Conservation (phyloP, 2,113 vertebrate genomes). For the Peromyscus leucopus region DNA sequence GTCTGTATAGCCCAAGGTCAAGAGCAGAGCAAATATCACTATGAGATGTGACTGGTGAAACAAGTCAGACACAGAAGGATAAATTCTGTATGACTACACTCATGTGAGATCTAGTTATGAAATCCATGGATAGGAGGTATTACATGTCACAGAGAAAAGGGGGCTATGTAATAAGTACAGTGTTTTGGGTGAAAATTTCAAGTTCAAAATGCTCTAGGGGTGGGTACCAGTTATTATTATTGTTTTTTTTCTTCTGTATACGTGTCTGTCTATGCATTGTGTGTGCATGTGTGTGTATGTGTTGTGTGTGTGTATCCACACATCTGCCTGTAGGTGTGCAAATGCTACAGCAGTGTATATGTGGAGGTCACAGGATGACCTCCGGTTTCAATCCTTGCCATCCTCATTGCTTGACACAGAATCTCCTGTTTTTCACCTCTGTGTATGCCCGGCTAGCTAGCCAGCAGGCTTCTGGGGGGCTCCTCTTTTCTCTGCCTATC, state of each 20-base stretch:
- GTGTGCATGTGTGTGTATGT: neutral
- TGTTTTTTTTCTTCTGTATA: too few species aligned
- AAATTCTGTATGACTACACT: neutral
- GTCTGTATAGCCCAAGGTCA: too few species aligned
- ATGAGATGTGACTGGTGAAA: neutral
- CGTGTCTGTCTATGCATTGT: neutral
- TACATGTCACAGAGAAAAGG: neutral
- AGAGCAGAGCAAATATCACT: neutral
- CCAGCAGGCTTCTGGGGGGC: neutral
- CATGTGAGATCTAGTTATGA: neutral
- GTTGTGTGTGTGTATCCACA: neutral
- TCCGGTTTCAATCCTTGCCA: neutral
- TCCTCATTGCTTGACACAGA: neutral
- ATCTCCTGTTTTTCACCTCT: too few species aligned
- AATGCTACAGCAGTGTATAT: neutral
- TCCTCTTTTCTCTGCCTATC: neutral
- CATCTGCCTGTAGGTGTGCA: neutral
- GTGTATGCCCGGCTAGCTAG: neutral
- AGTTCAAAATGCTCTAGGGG: neutral
- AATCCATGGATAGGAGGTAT: neutral
- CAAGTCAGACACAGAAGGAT: neutral
- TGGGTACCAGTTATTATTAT: neutral
- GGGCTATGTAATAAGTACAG: neutral
- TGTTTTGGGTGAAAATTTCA: neutral
- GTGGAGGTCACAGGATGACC: neutral